Percentiles rank a stretch among this genome's conserved stretches.
Evolutionary conservation across 2,113 vertebrate species (phyloP).

Genomic region (Sula dactylatra): DNA sequence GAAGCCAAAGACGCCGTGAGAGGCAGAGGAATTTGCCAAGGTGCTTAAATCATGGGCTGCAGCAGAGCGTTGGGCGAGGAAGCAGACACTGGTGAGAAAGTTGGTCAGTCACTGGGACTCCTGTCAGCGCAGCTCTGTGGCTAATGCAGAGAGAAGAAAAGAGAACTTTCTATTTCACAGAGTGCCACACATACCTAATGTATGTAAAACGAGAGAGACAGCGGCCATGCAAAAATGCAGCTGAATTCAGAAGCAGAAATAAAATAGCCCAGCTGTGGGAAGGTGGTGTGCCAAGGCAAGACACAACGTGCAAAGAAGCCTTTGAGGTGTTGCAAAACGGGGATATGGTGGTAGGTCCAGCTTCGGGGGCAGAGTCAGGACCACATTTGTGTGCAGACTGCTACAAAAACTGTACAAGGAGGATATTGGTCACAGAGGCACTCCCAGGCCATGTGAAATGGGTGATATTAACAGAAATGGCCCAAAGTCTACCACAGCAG

Average conservation of each 20-base stretch:
- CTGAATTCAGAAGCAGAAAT: slow-evolving; percentile 39
- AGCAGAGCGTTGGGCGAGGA: neutral
- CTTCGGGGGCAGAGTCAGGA: neutral
- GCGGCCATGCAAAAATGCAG: neutral
- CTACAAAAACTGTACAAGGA: neutral
- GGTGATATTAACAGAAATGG: neutral
- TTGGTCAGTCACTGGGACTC: neutral
- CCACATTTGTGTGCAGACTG: neutral
- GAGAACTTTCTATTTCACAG: neutral
- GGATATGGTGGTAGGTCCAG: neutral
- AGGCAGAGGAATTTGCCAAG: neutral
- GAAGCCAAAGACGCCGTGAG: neutral
- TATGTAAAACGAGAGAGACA: neutral
- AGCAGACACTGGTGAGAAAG: neutral
- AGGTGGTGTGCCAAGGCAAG: neutral
- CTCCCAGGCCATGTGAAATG: neutral
- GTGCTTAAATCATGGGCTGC: neutral
- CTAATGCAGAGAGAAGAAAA: neutral
- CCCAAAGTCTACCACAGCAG: neutral
- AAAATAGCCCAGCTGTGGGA: neutral
- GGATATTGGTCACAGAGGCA: neutral
- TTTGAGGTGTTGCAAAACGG: neutral
- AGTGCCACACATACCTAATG: neutral
- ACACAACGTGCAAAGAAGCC: rapidly evolving
- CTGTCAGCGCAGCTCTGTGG: neutral